Evolutionary conservation across 2,888 invertebrate species (phyloP).

Genomic region (Chalcosyrphus nemorum): DNA sequence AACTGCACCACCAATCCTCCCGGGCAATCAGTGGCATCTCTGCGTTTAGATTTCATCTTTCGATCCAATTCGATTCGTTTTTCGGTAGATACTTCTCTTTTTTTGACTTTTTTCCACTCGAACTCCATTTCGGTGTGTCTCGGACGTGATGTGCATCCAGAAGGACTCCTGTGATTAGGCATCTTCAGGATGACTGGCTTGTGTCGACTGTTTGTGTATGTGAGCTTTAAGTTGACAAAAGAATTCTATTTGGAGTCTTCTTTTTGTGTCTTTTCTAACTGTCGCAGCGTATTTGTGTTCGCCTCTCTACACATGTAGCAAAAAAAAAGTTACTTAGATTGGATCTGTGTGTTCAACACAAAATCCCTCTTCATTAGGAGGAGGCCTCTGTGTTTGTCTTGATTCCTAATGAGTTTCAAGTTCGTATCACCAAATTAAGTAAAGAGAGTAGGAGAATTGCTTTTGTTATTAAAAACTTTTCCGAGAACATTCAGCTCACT

Average conservation of each 20-base stretch:
- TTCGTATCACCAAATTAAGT: conserved; percentile 36
- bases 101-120: conserved; percentile 53
- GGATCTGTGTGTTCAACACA: conserved; percentile 7
- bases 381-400: conserved; percentile 55
- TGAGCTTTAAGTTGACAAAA: conserved; percentile 67
- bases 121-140: conserved; percentile 71
- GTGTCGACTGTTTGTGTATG: conserved; percentile 44
- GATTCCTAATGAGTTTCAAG: conserved; percentile 60
- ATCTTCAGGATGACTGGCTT: conserved; percentile 61
- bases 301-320: conserved; percentile 37
- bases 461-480: conserved; percentile 31
- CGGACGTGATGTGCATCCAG: conserved; percentile 65
- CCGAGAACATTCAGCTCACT: not conserved
- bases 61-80: conserved; percentile 53
- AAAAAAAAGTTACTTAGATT: not conserved
- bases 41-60: conserved; percentile 50
- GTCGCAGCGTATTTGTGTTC: conserved; percentile 48
- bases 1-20: conserved; percentile 8
- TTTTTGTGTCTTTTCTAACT: conserved; percentile 5
- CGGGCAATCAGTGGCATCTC: conserved; percentile 49
- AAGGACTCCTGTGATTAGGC: conserved; percentile 66
- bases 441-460: not conserved
- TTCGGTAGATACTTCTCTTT: not conserved
- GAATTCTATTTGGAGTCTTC: conserved; percentile 13
- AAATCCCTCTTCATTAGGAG: conserved; percentile 64